Percentiles rank a stretch among this genome's conserved stretches.
phyloP scores from a whole-genome alignment of 2,888 invertebrate genomes.

The Drosophila lutescens region DNA sequence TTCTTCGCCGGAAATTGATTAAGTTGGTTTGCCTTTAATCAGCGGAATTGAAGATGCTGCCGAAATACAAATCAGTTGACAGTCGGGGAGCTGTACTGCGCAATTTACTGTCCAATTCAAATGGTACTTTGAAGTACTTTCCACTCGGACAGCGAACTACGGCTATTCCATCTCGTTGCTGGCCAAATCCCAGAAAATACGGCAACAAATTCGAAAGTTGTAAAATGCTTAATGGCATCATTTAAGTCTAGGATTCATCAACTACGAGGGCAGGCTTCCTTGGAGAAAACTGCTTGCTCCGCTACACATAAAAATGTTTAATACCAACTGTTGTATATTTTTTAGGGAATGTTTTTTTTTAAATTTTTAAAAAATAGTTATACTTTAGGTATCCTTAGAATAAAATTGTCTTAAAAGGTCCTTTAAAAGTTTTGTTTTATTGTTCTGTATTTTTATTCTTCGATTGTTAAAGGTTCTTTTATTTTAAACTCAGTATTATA shows the following conservation, averaged over 20 bases:
- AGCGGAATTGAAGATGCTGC: slow-evolving; percentile 47
- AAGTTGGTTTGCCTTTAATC: slow-evolving; percentile 67
- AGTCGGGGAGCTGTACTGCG: slow-evolving; percentile 16
- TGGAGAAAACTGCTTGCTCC: not conserved
- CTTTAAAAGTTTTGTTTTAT: not conserved
- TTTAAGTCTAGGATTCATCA: slow-evolving; percentile 26
- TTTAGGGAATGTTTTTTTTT: no score
- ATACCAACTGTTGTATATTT: not conserved
- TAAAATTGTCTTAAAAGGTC: no score
- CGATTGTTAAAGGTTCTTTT: not conserved
- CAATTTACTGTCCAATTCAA: slow-evolving; percentile 8
- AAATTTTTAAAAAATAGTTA: no score
- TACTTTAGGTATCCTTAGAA: no score
- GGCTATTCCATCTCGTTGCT: slow-evolving; percentile 2
- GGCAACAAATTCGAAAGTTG: slow-evolving; percentile 30
- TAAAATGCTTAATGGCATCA: slow-evolving; percentile 34
- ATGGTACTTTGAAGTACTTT: slow-evolving; percentile 27
- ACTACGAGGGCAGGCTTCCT: slow-evolving; percentile 3
- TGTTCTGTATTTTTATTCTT: not conserved
- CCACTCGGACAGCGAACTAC: not conserved
- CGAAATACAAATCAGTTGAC: slow-evolving; percentile 61
- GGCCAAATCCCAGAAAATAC: slow-evolving; percentile 26
- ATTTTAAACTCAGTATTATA: not conserved
- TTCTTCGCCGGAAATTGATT: slow-evolving; percentile 71
- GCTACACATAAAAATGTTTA: slow-evolving; percentile 4